Conservation (phyloP, 2,888 invertebrate species). For the Troides aeacus region DNA sequence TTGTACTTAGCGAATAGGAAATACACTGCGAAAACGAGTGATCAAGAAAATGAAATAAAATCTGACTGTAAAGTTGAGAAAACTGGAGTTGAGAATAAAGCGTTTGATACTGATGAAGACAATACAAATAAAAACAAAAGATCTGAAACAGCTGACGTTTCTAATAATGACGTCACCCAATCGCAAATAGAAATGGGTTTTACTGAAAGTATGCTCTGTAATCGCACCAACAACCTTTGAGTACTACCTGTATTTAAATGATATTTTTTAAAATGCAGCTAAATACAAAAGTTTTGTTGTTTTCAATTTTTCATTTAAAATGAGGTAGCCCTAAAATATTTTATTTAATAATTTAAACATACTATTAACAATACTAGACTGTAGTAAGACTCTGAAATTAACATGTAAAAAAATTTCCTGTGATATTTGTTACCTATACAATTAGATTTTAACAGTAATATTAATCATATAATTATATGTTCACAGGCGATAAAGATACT, state of each 20-base stretch:
- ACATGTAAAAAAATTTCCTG: constrained; percentile 18
- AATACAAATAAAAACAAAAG: constrained; percentile 46
- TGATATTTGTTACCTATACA: constrained; percentile 27
- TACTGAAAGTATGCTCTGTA: constrained; percentile 64
- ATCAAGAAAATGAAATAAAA: constrained; percentile 43
- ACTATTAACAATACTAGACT: background rate
- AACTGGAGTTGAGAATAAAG: constrained; percentile 66
- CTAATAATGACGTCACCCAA: constrained; percentile 49
- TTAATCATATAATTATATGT: constrained; percentile 8
- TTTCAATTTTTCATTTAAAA: background rate
- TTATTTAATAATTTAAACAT: background rate
- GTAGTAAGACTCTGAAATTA: constrained; percentile 5
- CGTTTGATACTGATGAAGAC: constrained; percentile 66
- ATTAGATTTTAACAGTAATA: constrained; percentile 15
- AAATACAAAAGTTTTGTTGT: too few relatives aligned
- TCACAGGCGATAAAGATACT: constrained; percentile 5
- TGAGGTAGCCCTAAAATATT: background rate
- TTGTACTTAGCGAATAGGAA: constrained; percentile 84
- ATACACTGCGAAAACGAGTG: constrained; percentile 49
- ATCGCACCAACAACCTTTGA: constrained; percentile 56
- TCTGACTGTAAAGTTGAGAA: constrained; percentile 44
- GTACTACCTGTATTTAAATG: background rate
- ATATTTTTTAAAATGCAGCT: background rate
- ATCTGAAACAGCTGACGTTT: constrained; percentile 34
- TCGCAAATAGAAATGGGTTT: constrained; percentile 68